Conservation (phyloP, 2,113 vertebrate species). For the Okapia johnstoni region DNA sequence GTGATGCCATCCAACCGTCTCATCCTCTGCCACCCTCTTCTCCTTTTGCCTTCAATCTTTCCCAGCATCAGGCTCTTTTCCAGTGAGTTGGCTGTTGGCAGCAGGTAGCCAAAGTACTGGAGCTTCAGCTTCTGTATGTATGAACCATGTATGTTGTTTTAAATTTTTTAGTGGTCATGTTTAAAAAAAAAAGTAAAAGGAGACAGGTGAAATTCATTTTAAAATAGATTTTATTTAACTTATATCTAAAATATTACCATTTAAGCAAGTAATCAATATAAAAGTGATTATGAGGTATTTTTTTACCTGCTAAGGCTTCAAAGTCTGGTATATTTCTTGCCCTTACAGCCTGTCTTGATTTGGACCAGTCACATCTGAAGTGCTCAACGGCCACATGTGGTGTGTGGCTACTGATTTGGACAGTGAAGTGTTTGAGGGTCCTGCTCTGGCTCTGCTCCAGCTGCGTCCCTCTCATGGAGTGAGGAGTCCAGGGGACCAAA, state of each 20-base stretch:
- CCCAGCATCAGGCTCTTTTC: background rate
- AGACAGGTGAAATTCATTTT: background rate
- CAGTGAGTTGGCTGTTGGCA: background rate
- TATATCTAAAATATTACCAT: background rate
- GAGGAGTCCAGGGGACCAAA: background rate
- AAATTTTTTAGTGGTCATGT: background rate
- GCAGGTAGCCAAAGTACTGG: background rate
- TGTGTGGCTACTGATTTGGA: fast-evolving
- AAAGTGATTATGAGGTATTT: background rate
- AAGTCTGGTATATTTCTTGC: background rate
- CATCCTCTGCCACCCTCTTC: background rate
- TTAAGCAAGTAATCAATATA: background rate
- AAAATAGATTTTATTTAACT: background rate
- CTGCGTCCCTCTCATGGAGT: background rate
- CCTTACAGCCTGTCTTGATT: too few relatives aligned
- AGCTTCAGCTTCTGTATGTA: background rate
- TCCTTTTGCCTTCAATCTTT: background rate
- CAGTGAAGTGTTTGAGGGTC: background rate
- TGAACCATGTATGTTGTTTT: background rate
- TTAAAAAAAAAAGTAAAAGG: background rate
- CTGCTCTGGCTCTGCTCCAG: background rate
- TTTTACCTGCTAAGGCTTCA: background rate
- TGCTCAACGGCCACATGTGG: background rate
- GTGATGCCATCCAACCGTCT: background rate
- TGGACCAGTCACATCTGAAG: too few relatives aligned